These are phyloP conservation scores for Mesaphorura yosii DNA, from an alignment of 1,140 invertebrate species.

Conservation along the genomic window DNA sequence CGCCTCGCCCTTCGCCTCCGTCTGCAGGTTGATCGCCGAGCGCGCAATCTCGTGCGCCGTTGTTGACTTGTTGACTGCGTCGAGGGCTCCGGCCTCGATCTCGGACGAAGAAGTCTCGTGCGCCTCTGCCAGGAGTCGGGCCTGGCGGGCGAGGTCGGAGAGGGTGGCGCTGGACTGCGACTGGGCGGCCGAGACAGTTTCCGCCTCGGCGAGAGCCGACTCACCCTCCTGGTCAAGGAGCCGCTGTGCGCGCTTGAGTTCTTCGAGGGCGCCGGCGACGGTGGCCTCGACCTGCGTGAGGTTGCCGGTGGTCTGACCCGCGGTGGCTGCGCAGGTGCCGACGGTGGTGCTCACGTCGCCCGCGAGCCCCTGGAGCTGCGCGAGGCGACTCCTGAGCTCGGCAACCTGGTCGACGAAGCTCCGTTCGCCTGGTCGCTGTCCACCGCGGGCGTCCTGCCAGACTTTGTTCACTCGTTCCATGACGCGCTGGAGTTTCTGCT, in stretches of 20 bases:
- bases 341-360: conserved; percentile 16
- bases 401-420: conserved; percentile 53
- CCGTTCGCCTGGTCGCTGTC: conserved; percentile 50
- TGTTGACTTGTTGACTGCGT: conserved; percentile 67
- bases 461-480: conserved; percentile 57
- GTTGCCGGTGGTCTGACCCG: conserved; percentile 50
- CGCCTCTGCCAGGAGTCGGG: conserved; percentile 62
- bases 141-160: conserved; percentile 77
- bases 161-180: conserved; percentile 83
- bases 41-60: conserved; percentile 68
- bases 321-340: conserved; percentile 39
- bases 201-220: conserved; percentile 44
- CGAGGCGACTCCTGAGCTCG: conserved; percentile 53
- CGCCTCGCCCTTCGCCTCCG: conserved; percentile 46
- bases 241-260: conserved; percentile 41
- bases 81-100: conserved; percentile 61
- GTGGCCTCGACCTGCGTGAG: conserved; percentile 62
- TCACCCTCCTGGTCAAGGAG: conserved; percentile 29
- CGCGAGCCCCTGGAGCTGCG: conserved; percentile 47
- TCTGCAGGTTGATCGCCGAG: conserved; percentile 64
- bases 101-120: conserved; percentile 61
- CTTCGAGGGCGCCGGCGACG: conserved; percentile 56
- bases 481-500: conserved; percentile 58
- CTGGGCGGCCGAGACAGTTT: conserved; percentile 68
- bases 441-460: conserved; percentile 53